Conservation (phyloP, 2,797 vertebrate species). For the Hylomyscus alleni region DNA sequence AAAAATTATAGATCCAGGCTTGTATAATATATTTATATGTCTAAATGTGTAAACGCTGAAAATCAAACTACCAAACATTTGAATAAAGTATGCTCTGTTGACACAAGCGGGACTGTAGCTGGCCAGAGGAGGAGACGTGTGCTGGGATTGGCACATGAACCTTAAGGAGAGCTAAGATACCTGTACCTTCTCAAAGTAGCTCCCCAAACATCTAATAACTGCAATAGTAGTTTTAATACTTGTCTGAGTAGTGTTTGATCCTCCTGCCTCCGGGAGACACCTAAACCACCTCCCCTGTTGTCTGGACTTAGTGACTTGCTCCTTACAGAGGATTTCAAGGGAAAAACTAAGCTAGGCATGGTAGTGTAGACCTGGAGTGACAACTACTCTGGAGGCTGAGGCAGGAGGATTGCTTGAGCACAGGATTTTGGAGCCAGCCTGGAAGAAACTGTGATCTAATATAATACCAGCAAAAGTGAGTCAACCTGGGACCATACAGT, state of each 20-base stretch:
- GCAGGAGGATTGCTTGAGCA: neutral
- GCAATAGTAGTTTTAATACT: neutral
- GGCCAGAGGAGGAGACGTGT: neutral
- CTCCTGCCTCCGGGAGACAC: neutral
- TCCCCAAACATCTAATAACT: neutral
- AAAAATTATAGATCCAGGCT: neutral
- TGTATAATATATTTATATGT: neutral
- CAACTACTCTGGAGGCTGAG: neutral
- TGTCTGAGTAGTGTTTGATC: neutral
- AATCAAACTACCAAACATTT: neutral
- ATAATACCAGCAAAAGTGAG: neutral
- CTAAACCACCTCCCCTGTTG: neutral
- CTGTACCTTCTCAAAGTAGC: neutral
- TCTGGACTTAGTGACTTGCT: neutral
- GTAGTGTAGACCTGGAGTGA: neutral
- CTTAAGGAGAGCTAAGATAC: neutral
- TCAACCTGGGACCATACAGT: rapidly evolving
- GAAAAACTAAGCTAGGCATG: neutral
- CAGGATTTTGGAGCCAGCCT: neutral
- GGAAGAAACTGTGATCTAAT: neutral
- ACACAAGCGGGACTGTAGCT: neutral
- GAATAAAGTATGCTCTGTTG: neutral
- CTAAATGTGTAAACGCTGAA: slow-evolving; percentile 40
- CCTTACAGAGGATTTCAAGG: neutral
- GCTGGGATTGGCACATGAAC: neutral